phyloP scores from a whole-genome alignment of 2,888 invertebrate genomes.

The Phrixothrix hirtus region DNA sequence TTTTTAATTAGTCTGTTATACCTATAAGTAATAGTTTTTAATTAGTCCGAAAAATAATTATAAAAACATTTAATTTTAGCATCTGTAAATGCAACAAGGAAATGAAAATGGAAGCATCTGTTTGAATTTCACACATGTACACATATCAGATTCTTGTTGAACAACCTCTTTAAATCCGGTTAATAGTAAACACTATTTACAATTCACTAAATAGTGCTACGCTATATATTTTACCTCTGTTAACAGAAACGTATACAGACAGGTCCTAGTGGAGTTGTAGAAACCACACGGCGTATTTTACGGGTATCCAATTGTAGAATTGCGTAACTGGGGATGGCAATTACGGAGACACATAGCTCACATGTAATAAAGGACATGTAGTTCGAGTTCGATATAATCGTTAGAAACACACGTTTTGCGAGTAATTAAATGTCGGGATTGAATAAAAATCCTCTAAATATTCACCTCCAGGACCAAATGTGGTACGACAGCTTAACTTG shows the following conservation, averaged over 20 bases:
- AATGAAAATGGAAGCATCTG: constrained; percentile 14
- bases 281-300: constrained; percentile 55
- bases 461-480: constrained; percentile 22
- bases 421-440: constrained; percentile 32
- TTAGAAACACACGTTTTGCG: constrained; percentile 24
- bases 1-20: too few species aligned
- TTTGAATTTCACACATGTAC: constrained; percentile 3
- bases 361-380: constrained; percentile 34
- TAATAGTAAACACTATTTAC: constrained; percentile 15
- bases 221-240: constrained; percentile 52
- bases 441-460: constrained; percentile 30
- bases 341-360: constrained; percentile 54
- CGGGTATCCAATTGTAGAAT: constrained; percentile 56
- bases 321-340: constrained; percentile 55
- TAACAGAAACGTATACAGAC: constrained; percentile 52
- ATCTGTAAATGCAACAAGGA: constrained; percentile 15
- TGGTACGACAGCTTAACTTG: constrained; percentile 30
- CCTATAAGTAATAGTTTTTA: too few species aligned
- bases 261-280: constrained; percentile 53
- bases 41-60: too few species aligned
- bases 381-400: constrained; percentile 28
- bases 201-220: constrained; percentile 18
- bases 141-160: constrained; percentile 12
- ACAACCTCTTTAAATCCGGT: constrained; percentile 22
- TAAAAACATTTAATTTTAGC: constrained; percentile 7